A percentile compares a stretch with the other conserved stretches of the same genome.
These are phyloP conservation scores for Aplodontia rufa DNA, from an alignment of 2,113 vertebrate species.

Conservation along the genomic window DNA sequence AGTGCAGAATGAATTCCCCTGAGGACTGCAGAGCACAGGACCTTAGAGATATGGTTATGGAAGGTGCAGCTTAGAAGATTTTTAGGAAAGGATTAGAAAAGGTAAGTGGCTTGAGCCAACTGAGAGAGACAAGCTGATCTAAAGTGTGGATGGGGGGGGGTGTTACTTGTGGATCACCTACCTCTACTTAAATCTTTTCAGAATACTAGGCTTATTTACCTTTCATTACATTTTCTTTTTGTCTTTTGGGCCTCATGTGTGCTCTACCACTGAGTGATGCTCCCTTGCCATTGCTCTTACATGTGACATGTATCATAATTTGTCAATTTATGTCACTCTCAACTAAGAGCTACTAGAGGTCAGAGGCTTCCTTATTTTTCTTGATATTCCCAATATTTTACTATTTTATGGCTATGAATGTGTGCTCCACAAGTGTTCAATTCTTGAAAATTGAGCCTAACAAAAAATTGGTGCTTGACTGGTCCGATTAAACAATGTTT, in stretches of 20 bases:
- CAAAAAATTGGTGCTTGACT: neutral
- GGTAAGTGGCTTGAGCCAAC: neutral
- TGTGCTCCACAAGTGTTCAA: neutral
- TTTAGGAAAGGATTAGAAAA: conserved; percentile 21
- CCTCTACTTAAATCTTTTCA: neutral
- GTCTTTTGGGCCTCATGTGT: neutral
- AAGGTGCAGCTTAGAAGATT: neutral
- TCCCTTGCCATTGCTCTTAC: neutral
- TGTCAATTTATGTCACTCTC: neutral
- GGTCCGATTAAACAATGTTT: neutral
- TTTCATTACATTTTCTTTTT: neutral
- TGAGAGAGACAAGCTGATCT: neutral
- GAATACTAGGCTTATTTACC: neutral
- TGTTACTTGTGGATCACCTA: neutral
- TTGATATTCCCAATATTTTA: neutral
- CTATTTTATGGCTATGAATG: neutral
- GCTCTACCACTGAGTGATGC: neutral
- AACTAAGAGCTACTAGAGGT: neutral
- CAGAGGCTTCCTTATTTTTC: neutral
- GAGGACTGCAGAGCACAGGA: neutral
- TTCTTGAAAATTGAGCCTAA: neutral
- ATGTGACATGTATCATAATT: neutral
- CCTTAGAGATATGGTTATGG: neutral
- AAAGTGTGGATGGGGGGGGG: neutral
- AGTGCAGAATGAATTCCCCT: conserved; percentile 53